Evolutionary conservation across 2,797 vertebrate genomes (phyloP).

Genomic region (Danio albolineatus): DNA sequence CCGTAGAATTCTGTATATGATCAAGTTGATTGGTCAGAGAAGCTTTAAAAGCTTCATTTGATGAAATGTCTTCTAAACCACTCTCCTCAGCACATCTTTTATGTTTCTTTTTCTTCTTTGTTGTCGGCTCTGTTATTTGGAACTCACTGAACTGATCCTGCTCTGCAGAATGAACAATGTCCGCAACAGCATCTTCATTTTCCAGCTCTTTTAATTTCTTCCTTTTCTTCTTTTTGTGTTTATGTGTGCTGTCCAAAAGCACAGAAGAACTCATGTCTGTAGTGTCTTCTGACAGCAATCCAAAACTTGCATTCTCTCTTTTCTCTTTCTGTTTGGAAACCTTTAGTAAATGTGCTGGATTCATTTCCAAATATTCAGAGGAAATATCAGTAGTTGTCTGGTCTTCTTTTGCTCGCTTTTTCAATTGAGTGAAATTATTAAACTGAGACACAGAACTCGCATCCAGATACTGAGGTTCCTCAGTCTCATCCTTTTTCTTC

Average conservation of each 20-base stretch:
- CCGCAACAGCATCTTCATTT: background rate
- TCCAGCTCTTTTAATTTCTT: too few relatives aligned
- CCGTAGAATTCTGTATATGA: background rate
- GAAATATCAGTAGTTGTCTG: background rate
- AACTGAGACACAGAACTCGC: background rate
- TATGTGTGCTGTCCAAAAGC: background rate
- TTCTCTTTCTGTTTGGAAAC: background rate
- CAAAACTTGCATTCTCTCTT: background rate
- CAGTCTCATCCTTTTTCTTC: slow-evolving; percentile 25
- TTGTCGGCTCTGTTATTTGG: background rate
- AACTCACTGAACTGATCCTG: background rate
- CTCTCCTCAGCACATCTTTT: slow-evolving; percentile 26
- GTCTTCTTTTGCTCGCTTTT: background rate
- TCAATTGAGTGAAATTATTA: background rate
- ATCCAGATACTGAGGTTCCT: background rate
- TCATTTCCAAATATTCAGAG: background rate
- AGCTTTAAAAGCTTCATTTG: background rate
- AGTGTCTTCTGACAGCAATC: background rate
- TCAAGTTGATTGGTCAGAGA: background rate
- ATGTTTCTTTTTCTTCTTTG: slow-evolving; percentile 21
- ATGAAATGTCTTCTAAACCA: background rate
- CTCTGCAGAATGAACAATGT: background rate
- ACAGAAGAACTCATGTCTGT: background rate
- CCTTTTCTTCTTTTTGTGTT: too few relatives aligned
- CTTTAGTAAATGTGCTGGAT: background rate